Percentiles rank a stretch among this genome's conserved stretches.
These are phyloP conservation scores for Pedetes capensis DNA, from an alignment of 2,113 vertebrate genomes.

Conservation along the genomic window DNA sequence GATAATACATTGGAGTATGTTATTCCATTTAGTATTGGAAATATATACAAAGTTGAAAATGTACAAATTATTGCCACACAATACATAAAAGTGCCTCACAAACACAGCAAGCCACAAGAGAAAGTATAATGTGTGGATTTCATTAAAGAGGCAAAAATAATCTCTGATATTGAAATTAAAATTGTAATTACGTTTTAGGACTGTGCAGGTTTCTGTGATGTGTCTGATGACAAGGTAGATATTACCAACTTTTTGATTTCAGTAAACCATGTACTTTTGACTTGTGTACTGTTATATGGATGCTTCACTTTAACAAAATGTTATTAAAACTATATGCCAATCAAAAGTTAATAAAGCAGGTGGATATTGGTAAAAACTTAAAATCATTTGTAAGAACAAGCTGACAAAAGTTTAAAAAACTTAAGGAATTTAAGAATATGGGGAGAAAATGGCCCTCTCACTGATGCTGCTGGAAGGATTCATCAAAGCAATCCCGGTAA, in stretches of 20 bases:
- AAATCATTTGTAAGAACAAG: slow-evolving; percentile 42
- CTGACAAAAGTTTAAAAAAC: background rate
- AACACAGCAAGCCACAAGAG: background rate
- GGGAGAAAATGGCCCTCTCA: slow-evolving; percentile 11
- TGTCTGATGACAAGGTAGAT: background rate
- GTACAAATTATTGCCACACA: background rate
- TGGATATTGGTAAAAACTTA: background rate
- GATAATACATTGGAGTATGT: background rate
- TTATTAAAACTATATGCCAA: background rate
- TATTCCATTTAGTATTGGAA: background rate
- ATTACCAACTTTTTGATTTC: background rate
- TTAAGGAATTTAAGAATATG: background rate
- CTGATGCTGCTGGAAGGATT: background rate
- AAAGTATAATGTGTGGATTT: background rate
- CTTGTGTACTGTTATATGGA: background rate
- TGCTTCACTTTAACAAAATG: background rate
- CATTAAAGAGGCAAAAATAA: background rate
- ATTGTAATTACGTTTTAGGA: background rate
- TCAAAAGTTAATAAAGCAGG: background rate
- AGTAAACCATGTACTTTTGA: background rate
- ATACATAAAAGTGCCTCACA: background rate
- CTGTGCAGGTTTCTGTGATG: background rate
- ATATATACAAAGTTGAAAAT: background rate
- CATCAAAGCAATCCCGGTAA: slow-evolving; percentile 9
- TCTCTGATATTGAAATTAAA: background rate